Percentiles rank a stretch among this genome's conserved stretches.
phyloP scores from a whole-genome alignment of 2,797 vertebrate species.

The Molossus alvarezi region DNA sequence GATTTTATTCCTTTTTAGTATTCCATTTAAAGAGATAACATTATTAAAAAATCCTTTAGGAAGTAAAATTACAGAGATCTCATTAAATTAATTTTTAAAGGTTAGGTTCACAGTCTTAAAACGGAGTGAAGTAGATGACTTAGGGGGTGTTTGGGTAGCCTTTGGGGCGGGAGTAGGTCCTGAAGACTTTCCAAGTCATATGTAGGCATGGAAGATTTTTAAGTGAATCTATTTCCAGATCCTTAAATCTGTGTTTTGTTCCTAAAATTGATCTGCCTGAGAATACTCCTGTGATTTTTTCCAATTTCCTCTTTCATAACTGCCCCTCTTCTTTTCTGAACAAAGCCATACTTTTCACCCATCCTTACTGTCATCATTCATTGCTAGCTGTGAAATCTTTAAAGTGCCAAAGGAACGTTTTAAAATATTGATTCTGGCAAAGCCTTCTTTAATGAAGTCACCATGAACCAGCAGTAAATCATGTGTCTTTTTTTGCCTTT shows the following conservation, averaged over 20 bases:
- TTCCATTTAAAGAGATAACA: not conserved
- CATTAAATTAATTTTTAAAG: not conserved
- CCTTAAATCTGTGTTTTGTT: not conserved
- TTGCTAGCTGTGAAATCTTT: not conserved
- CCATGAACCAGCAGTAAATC: not conserved
- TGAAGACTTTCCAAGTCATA: not conserved
- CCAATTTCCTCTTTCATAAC: conserved; percentile 6
- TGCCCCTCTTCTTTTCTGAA: conserved; percentile 24
- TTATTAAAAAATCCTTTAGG: not conserved
- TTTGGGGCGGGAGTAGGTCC: not conserved
- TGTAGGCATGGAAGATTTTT: not conserved
- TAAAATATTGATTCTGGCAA: conserved; percentile 8
- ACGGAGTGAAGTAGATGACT: not conserved
- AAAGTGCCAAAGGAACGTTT: not conserved
- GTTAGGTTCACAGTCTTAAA: not conserved
- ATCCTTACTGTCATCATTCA: not conserved
- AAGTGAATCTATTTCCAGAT: not conserved
- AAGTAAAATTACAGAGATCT: not conserved
- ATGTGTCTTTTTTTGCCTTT: not conserved
- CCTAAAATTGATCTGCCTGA: not conserved
- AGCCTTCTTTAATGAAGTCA: not conserved
- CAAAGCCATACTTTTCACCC: not conserved
- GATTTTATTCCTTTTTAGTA: conserved; percentile 22
- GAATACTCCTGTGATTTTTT: not conserved
- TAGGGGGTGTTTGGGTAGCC: not conserved